Conservation (phyloP, 1,140 invertebrate species). For the Platyura marginata region DNA sequence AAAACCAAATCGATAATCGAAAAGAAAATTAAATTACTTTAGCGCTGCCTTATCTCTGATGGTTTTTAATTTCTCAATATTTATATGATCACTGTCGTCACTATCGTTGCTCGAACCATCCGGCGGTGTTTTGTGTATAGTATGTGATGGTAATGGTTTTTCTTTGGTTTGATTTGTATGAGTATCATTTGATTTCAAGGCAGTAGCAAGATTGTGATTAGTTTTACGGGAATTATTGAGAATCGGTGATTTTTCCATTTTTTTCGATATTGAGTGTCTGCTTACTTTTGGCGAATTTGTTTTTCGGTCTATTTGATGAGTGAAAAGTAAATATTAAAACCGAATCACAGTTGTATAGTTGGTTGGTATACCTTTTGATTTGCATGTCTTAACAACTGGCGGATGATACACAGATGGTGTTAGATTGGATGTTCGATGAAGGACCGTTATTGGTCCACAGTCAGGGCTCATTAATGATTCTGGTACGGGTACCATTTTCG, state of each 20-base stretch:
- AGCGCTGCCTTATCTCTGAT: slow-evolving; percentile 26
- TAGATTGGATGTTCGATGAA: slow-evolving; percentile 11
- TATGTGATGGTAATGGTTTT: background rate
- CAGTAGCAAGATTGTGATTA: background rate
- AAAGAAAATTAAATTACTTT: too few species aligned
- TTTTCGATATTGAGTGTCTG: background rate
- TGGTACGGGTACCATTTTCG: slow-evolving; percentile 67
- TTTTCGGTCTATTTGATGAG: slow-evolving; percentile 5
- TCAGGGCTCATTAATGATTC: slow-evolving; percentile 72
- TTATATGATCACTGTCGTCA: slow-evolving; percentile 19
- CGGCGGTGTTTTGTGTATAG: background rate
- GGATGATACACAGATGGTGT: slow-evolving; percentile 10
- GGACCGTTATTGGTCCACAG: slow-evolving; percentile 26
- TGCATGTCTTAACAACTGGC: too few species aligned
- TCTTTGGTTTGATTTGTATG: background rate
- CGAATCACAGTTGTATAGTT: too few species aligned
- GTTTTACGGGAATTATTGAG: background rate
- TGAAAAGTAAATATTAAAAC: too few species aligned
- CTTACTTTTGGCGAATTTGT: slow-evolving; percentile 14
- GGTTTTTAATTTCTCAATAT: slow-evolving; percentile 24
- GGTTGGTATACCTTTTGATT: too few species aligned
- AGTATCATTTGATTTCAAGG: background rate
- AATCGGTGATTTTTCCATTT: background rate
- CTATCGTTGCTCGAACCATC: slow-evolving; percentile 1
- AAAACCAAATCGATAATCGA: too few species aligned